These are phyloP conservation scores for Achlya flavicornis DNA, from an alignment of 2,888 invertebrate genomes.

Conservation along the genomic window DNA sequence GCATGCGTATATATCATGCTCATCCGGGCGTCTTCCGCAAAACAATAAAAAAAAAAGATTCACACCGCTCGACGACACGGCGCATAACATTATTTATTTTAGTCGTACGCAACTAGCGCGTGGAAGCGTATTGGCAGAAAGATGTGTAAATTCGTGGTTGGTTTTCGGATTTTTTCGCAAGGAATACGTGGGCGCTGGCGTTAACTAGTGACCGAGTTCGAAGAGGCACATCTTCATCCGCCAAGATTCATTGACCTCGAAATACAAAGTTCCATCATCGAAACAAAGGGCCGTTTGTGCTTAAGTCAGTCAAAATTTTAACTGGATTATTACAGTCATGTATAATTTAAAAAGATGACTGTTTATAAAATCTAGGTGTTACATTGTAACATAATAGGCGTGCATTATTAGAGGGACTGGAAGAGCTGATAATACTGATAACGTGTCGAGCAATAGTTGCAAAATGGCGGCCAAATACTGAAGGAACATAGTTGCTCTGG, in stretches of 20 bases:
- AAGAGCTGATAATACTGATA: neutral
- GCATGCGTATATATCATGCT: slow-evolving; percentile 19
- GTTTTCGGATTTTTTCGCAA: slow-evolving; percentile 21
- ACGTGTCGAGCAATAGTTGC: neutral
- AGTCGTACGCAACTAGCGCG: slow-evolving; percentile 34
- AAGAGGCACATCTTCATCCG: slow-evolving; percentile 39
- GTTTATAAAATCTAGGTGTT: no score
- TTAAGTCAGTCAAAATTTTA: no score
- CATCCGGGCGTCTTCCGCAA: slow-evolving; percentile 23
- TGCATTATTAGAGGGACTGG: no score
- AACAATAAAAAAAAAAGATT: slow-evolving; percentile 25
- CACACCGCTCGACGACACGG: slow-evolving; percentile 27
- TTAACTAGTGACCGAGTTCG: slow-evolving; percentile 29
- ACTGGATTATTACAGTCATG: no score
- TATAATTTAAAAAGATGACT: no score
- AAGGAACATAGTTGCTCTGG: neutral
- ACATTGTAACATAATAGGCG: no score
- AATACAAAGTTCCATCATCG: slow-evolving; percentile 18
- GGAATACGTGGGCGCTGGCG: slow-evolving; percentile 29
- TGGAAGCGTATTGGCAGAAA: slow-evolving; percentile 26
- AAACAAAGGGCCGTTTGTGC: neutral
- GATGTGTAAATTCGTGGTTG: slow-evolving; percentile 21
- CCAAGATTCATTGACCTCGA: slow-evolving; percentile 55
- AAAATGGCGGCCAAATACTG: neutral
- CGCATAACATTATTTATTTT: slow-evolving; percentile 41